phyloP scores from a whole-genome alignment of 2,113 vertebrate species.

The Chaenocephalus aceratus region DNA sequence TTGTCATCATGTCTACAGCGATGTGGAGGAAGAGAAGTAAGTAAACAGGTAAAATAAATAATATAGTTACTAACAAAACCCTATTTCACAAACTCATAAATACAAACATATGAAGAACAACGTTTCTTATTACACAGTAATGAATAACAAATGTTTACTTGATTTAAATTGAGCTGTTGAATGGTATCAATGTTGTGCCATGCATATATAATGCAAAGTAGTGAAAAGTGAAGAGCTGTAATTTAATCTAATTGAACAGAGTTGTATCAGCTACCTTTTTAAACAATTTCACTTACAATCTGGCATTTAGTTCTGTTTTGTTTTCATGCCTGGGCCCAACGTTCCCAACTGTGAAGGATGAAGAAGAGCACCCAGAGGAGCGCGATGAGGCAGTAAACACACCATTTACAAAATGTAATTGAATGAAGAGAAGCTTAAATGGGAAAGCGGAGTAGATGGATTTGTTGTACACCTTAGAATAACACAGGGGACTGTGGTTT shows the following conservation, averaged over 20 bases:
- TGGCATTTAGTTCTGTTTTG: conserved; percentile 8
- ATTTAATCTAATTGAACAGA: not conserved
- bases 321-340: not conserved
- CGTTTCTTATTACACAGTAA: not conserved
- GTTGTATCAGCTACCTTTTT: not conserved
- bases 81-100: not conserved
- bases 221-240: not conserved
- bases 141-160: not conserved
- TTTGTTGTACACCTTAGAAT: conserved; percentile 26
- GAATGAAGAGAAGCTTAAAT: conserved; percentile 30
- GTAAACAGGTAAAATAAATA: not conserved
- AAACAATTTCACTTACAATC: conserved; percentile 10
- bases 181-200: not conserved
- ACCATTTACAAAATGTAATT: conserved; percentile 14
- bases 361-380: conserved; percentile 3
- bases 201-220: not conserved
- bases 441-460: conserved; percentile 13
- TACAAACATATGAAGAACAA: not conserved
- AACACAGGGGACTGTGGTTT: conserved; percentile 2
- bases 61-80: not conserved
- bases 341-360: conserved; percentile 7
- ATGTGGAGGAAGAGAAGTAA: not conserved
- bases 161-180: not conserved
- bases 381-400: conserved; percentile 17
- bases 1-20: conserved; percentile 87